A percentile compares a stretch with the other conserved stretches of the same genome.
phyloP scores from a whole-genome alignment of 2,888 invertebrate genomes.

The Pseudococcus viburni region DNA sequence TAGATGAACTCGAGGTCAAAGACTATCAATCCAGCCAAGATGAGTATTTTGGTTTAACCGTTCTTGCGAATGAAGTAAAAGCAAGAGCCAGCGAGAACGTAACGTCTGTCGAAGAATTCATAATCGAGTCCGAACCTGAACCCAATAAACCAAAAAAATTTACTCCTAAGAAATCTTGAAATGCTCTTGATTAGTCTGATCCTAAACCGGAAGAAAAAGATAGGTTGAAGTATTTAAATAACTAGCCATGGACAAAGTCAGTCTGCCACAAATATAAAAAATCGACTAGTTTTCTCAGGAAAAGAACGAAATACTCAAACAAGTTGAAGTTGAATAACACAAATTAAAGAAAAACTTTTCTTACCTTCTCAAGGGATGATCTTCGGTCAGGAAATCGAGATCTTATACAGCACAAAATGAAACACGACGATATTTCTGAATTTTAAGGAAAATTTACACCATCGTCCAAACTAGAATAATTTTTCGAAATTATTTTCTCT shows the following conservation, averaged over 20 bases:
- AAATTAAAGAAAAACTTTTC: too few species aligned
- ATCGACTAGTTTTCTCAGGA: constrained; percentile 78
- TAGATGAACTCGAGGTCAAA: constrained; percentile 1
- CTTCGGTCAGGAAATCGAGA: too few species aligned
- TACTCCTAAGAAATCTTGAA: constrained; percentile 28
- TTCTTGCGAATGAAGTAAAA: constrained; percentile 27
- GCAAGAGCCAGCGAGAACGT: constrained; percentile 13
- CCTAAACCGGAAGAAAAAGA: neutral
- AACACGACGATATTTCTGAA: too few species aligned
- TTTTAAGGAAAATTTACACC: too few species aligned
- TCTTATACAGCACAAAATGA: too few species aligned
- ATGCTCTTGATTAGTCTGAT: neutral
- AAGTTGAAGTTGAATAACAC: constrained; percentile 87
- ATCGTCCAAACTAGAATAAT: too few species aligned
- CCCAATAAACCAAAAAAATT: neutral
- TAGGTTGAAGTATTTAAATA: constrained; percentile 72
- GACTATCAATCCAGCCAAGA: neutral
- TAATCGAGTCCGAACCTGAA: neutral
- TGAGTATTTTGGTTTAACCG: constrained; percentile 60
- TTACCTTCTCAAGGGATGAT: too few species aligned
- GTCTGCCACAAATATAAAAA: constrained; percentile 69
- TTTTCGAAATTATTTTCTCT: too few species aligned
- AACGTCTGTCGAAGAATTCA: neutral
- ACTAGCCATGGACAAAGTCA: constrained; percentile 78
- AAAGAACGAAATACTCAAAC: constrained; percentile 72